A percentile compares a stretch with the other conserved stretches of the same genome.
These are phyloP conservation scores for Selenia dentaria DNA, from an alignment of 2,888 invertebrate species.

Conservation along the genomic window DNA sequence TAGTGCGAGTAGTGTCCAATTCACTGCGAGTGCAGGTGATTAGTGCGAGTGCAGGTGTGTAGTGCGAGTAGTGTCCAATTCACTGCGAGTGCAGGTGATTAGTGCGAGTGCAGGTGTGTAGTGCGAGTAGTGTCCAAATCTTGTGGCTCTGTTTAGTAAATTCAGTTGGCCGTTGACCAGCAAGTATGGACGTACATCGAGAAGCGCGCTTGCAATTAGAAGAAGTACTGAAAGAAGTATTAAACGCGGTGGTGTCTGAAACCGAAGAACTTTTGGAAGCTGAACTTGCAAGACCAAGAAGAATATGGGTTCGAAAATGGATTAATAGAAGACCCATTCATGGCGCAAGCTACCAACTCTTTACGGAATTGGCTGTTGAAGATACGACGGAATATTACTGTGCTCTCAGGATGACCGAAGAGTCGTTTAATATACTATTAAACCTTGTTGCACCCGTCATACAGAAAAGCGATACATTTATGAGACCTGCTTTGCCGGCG, in stretches of 20 bases:
- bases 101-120: slow-evolving; percentile 1
- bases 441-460: neutral
- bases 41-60: too few relatives aligned
- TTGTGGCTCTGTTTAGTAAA: slow-evolving; percentile 9
- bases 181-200: too few relatives aligned
- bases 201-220: too few relatives aligned
- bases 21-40: too few relatives aligned
- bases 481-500: neutral
- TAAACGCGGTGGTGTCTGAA: slow-evolving; percentile 27
- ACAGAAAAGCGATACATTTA: neutral
- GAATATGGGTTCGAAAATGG: slow-evolving; percentile 27
- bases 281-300: slow-evolving; percentile 27
- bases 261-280: slow-evolving; percentile 16
- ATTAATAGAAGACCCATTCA: slow-evolving; percentile 8
- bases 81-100: too few relatives aligned
- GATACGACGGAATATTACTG: slow-evolving; percentile 28
- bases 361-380: slow-evolving; percentile 27
- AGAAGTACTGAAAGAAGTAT: slow-evolving; percentile 21
- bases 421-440: slow-evolving; percentile 19
- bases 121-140: slow-evolving; percentile 11
- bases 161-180: slow-evolving; percentile 14
- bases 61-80: too few relatives aligned
- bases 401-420: slow-evolving; percentile 29
- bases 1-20: too few relatives aligned
- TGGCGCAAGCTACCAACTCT: slow-evolving; percentile 18